These are phyloP conservation scores for Sycophaga agraensis DNA, from an alignment of 1,140 invertebrate species.

Conservation along the genomic window DNA sequence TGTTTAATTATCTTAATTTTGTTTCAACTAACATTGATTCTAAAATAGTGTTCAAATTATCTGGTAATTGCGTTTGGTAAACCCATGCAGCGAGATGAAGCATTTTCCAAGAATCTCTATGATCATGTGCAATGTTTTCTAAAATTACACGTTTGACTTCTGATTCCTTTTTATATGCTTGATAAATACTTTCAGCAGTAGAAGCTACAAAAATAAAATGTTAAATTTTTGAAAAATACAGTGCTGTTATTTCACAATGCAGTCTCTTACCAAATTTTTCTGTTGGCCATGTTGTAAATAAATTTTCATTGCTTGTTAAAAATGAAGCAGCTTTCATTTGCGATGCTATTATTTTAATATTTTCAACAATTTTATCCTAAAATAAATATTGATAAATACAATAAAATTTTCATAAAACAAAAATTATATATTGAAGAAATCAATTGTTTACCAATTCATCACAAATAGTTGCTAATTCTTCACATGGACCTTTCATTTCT, in stretches of 20 bases:
- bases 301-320: slow-evolving; percentile 31
- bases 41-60: slow-evolving; percentile 33
- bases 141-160: slow-evolving; percentile 38
- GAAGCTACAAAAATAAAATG: slow-evolving; percentile 29
- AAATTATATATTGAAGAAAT: background rate
- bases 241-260: background rate
- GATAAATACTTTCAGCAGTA: slow-evolving; percentile 35
- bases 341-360: slow-evolving; percentile 33
- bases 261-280: slow-evolving; percentile 40
- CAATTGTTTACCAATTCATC: slow-evolving; percentile 35
- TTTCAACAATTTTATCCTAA: slow-evolving; percentile 40
- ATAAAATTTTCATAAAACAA: background rate
- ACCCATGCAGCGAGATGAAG: slow-evolving; percentile 45
- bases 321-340: slow-evolving; percentile 33
- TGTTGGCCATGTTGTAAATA: slow-evolving; percentile 43
- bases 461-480: slow-evolving; percentile 40
- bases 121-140: slow-evolving; percentile 44
- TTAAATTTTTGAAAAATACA: background rate
- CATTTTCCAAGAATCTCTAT: slow-evolving; percentile 39
- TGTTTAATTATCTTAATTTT: slow-evolving; percentile 35
- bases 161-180: slow-evolving; percentile 38
- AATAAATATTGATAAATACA: background rate
- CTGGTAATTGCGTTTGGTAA: slow-evolving; percentile 39
- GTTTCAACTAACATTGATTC: slow-evolving; percentile 45
- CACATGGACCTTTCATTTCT: slow-evolving; percentile 36